Base-by-base conservation (phyloP, 2,797 vertebrate genomes). In the Lagorchestes hirsutus region DNA sequence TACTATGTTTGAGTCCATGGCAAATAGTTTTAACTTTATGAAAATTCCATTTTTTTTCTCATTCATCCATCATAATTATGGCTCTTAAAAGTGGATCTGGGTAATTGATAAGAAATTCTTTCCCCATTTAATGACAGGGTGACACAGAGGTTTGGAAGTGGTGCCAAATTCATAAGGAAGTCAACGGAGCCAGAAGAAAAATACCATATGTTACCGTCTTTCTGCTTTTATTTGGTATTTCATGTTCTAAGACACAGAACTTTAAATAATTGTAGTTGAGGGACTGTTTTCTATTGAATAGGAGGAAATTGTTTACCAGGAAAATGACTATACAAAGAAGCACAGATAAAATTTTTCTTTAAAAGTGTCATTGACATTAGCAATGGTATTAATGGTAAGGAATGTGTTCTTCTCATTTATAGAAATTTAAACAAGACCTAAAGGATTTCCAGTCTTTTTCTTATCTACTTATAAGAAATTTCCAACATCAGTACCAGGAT, bases 351-450 rank as follows among this genome's bases (percentile, higher is more conserved):
- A 5, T 1, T 34, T 11, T 10, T 9, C 0, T 18, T 27, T 40
- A 56, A 56, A 46, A 74, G 67, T 40, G 22, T 91, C 24, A 11
- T 27, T 55, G 10, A 24, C n/a, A 18, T 22, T 91, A 56, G 9
- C n/a, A 56, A 56, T 40, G 34, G 54, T 31, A 40, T 92, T 46
- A 4, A 14, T 1, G 87, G 1, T 95, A 90, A 96, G 96, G 0
- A 0, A 55, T 3, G 12, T 93, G 16, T 50, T 96, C 90, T 93
- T 97, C 1, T 94, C 74, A 50, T 94, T 94, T 94, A 13, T 96
- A 99, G 99, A 98, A 90, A 31, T 97, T 99, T 96, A 99, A 99
- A 94, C 98, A 98, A 92, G 99, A 99, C 67, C 24, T 99, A 96
- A 98, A 98, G 91, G 99, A 98, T 55, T 98, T 99, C 28, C 98